Conservation (phyloP, 2,888 invertebrate species). For the Platycheirus rosarum region DNA sequence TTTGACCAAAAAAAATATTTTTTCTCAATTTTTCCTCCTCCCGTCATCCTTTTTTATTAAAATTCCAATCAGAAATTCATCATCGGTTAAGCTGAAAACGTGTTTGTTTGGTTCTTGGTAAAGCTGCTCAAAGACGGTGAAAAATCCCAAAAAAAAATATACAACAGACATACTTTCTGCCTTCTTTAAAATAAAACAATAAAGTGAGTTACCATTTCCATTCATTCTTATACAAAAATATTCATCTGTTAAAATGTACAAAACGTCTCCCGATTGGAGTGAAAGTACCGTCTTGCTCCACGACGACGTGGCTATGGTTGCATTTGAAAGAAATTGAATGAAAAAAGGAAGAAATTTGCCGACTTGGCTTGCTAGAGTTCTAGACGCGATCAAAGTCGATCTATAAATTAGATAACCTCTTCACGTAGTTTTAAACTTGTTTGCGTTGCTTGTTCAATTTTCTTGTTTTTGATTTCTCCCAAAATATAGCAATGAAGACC, state of each 20-base stretch:
- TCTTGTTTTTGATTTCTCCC: slow-evolving; percentile 7
- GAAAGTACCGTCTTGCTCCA: slow-evolving; percentile 58
- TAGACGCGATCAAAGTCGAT: slow-evolving; percentile 3
- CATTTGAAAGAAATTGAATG: background rate
- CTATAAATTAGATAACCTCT: slow-evolving; percentile 48
- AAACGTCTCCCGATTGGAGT: slow-evolving; percentile 7
- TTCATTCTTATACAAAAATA: background rate
- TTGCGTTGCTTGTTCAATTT: slow-evolving; percentile 33
- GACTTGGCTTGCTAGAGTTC: slow-evolving; percentile 33
- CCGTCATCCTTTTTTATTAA: slow-evolving; percentile 8
- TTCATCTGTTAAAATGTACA: background rate
- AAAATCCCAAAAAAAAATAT: slow-evolving; percentile 11
- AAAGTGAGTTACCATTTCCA: slow-evolving; percentile 40
- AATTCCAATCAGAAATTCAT: slow-evolving; percentile 46
- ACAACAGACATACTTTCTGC: slow-evolving; percentile 20
- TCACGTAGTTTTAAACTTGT: slow-evolving; percentile 46
- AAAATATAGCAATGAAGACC: slow-evolving; percentile 72
- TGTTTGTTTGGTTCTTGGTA: slow-evolving; percentile 52
- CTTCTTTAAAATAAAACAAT: slow-evolving; percentile 9
- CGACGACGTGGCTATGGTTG: slow-evolving; percentile 58
- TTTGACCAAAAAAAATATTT: slow-evolving; percentile 4
- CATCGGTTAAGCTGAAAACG: slow-evolving; percentile 44
- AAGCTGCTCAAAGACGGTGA: slow-evolving; percentile 1
- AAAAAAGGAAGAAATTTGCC: slow-evolving; percentile 18
- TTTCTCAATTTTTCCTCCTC: slow-evolving; percentile 21